Evolutionary conservation across 2,113 vertebrate genomes (phyloP).

Genomic region (Phasianus colchicus): DNA sequence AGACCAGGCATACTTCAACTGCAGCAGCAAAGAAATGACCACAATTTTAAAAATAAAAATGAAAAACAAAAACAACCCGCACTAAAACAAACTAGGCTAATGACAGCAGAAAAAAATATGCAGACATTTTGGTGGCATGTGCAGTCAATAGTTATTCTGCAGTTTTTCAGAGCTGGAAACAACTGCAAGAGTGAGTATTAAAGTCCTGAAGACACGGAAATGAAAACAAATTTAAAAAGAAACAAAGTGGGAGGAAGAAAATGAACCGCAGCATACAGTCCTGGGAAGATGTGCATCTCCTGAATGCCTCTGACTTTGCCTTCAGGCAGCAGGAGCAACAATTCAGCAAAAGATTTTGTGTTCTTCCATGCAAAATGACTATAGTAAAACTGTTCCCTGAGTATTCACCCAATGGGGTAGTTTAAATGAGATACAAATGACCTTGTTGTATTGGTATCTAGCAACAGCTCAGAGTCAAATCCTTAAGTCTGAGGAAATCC

Average conservation of each 20-base stretch:
- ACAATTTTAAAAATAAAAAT: neutral
- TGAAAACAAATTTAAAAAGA: neutral
- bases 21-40: neutral
- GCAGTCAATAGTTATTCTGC: neutral
- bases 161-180: neutral
- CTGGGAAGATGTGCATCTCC: neutral
- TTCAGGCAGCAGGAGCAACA: neutral
- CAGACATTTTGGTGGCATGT: neutral
- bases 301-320: neutral
- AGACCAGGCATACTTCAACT: neutral
- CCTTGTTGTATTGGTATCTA: neutral
- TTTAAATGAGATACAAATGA: neutral
- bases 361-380: neutral
- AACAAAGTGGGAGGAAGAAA: neutral
- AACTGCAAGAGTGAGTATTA: neutral
- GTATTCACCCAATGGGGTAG: neutral
- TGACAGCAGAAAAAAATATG: neutral
- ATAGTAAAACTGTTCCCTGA: neutral
- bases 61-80: neutral
- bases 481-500: constrained; percentile 1
- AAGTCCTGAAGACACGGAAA: neutral
- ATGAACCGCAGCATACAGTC: neutral
- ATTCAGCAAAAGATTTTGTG: neutral
- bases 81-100: neutral
- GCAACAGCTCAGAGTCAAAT: neutral